A percentile compares a stretch with the other conserved stretches of the same genome.
Evolutionary conservation across 2,113 vertebrate genomes (phyloP).

Genomic region (Motacilla tschutschensis): DNA sequence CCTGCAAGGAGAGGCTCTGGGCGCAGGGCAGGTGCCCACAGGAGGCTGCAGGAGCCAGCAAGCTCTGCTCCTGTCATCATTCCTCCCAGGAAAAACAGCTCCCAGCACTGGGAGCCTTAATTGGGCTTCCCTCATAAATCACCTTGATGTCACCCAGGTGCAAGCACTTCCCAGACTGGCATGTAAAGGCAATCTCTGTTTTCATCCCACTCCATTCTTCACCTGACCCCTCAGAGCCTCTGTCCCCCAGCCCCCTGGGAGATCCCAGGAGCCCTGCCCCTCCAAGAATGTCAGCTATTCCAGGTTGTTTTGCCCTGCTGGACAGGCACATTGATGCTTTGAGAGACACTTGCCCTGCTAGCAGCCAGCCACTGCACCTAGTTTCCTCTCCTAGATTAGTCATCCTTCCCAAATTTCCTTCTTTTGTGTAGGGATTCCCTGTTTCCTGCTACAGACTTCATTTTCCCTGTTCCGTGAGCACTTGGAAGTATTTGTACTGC

Average conservation of each 20-base stretch:
- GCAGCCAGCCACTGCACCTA: not conserved
- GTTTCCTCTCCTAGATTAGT: slow-evolving; percentile 51
- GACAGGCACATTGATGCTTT: not conserved
- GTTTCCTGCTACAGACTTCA: slow-evolving; percentile 15
- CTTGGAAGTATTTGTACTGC: not conserved
- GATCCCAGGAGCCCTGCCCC: not conserved
- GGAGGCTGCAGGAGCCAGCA: not conserved
- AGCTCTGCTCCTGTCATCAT: not conserved
- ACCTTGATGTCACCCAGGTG: not conserved
- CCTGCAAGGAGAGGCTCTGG: not conserved
- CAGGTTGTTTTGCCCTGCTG: not conserved
- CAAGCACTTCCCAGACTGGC: not conserved
- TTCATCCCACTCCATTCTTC: not conserved
- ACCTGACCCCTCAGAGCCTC: not conserved
- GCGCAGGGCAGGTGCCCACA: not conserved
- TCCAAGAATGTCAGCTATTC: not conserved
- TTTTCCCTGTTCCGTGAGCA: not conserved
- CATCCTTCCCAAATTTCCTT: slow-evolving; percentile 63
- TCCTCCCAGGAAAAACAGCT: not conserved
- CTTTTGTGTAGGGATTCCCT: slow-evolving; percentile 67
- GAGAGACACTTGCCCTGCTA: not conserved
- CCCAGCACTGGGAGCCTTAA: not conserved
- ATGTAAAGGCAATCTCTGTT: not conserved
- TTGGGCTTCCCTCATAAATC: not conserved
- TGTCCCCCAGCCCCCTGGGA: not conserved